phyloP scores from a whole-genome alignment of 2,797 vertebrate genomes.

The Rallus crepitans region DNA sequence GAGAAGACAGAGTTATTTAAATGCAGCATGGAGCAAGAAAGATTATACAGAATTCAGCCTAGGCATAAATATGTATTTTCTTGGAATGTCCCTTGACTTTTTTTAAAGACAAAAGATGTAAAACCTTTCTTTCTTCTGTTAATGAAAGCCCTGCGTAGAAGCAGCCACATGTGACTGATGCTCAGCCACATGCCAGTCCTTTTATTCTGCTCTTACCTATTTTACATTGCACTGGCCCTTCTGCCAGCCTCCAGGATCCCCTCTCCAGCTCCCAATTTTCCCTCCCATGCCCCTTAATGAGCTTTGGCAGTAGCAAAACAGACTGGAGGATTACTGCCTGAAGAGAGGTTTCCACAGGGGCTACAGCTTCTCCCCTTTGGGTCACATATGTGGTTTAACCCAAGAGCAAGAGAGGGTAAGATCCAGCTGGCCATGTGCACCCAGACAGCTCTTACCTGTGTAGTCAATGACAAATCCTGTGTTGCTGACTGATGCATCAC shows the following conservation, averaged over 20 bases:
- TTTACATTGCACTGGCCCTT: neutral
- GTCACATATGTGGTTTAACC: accelerated
- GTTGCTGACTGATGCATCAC: conserved; percentile 96
- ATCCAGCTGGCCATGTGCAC: neutral
- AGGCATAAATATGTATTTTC: neutral
- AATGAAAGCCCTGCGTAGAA: neutral
- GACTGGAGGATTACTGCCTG: neutral
- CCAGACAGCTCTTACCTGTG: conserved; percentile 82
- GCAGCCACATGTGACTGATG: neutral
- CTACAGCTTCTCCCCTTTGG: neutral
- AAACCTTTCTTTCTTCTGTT: neutral
- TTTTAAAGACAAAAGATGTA: neutral
- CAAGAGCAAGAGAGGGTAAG: accelerated
- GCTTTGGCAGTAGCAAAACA: neutral
- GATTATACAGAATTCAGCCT: neutral
- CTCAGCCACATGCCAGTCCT: neutral
- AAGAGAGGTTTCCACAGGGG: neutral
- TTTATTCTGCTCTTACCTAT: neutral
- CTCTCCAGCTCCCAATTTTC: neutral
- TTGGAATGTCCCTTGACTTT: neutral
- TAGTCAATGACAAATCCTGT: conserved; percentile 95
- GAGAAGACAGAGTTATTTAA: neutral
- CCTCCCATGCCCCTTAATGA: neutral
- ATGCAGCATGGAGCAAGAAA: neutral
- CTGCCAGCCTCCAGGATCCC: neutral